Base-by-base conservation (phyloP, 2,113 vertebrate species). In the Anhinga rufa region DNA sequence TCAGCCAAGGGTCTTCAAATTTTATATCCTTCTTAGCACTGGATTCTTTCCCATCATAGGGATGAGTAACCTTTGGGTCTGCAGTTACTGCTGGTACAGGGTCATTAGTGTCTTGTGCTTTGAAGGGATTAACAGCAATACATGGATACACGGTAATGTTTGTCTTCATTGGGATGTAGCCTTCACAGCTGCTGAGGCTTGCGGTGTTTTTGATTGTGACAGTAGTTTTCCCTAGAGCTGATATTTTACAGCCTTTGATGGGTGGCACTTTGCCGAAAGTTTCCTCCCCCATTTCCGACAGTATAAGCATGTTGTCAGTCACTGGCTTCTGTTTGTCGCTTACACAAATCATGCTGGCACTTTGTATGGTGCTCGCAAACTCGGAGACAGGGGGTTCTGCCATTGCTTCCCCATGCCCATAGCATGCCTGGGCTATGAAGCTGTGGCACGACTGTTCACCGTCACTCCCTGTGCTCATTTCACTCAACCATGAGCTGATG, bases 1-100 rank as follows among this genome's bases (percentile, higher is more conserved):
- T 99, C 85, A 99, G 96, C 99, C 99, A 99, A 55, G 99, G 99
- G 95, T 99, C 99, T 87, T 99, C 99, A 95, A 99, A 99, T 69
- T 92, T 98, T 51, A 98, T 98, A 72, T 99, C 98, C 46, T 97
- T 96, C 74, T 98, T 98, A 38, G 95, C 92, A 44, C 48, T 95
- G 64, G 66, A 61, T 86, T 98, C 97, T 88, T 98, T 98, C 80
- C 72, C 40, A 5, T 98, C 98, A 38, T 96, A 95, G 69, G 74
- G 5, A 54, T 85, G 92, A 48, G 71, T 29, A 54, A 83, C 66
- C 64, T 92, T 97, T 75, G 96, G 38, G 52, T 84, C 70, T 34
- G 92, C 90, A 91, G 97, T 97, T 44, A 95, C 88, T 18, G 97
- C 90, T 0, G 78, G 97, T 34, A 97, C 52, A 72, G 95, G 21